Base-by-base conservation (phyloP, 2,888 invertebrate genomes). In the Caenorhabditis drosophilae region DNA sequence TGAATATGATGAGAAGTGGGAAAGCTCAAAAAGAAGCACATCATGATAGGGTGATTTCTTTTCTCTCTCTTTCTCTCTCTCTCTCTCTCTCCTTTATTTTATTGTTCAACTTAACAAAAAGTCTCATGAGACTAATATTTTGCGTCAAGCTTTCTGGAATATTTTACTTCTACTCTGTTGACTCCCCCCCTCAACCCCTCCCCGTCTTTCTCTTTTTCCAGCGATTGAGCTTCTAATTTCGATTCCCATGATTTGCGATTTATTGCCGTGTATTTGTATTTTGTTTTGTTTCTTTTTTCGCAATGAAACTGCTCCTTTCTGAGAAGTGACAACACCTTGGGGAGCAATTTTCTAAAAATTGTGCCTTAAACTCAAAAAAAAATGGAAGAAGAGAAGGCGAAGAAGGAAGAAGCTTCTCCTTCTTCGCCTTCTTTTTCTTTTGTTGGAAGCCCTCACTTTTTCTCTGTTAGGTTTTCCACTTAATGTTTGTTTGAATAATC, bases 191-290 rank as follows among this genome's bases (percentile, higher is more conserved):
- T 23, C 18, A 23, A 23, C 11, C 4, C 11, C 42, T n/a, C 40
- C 22, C 40, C 15, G 36, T 4, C 18, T 42, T 42, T 22, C 42
- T 22, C 42, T 42, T 20, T 18, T 20, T 15, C 15, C 42, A 4
- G 7, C 1, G 20, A 42, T 12, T 4, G 9, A 42, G 7, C 22
- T 4, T 9, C 18, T 23, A 15, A 42, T 42, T 12, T 4, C 3
- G 12, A 15, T 42, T 22, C 51, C 52, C 62, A 62, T 62, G 62
- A 62, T 62, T 62, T 56, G 62, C 62, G 62, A 62, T 62, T 62
- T 62, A 62, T 62, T 57, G 62, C 62, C 62, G n/a, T n/a, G n/a
- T n/a, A n/a, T n/a, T n/a, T n/a, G n/a, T n/a, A n/a, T n/a, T n/a
- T n/a, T 26, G 26, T 36, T 31, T 9, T 36, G 36, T 36, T 36